phyloP scores from a whole-genome alignment of 2,113 vertebrate genomes.

The Chunga burmeisteri region DNA sequence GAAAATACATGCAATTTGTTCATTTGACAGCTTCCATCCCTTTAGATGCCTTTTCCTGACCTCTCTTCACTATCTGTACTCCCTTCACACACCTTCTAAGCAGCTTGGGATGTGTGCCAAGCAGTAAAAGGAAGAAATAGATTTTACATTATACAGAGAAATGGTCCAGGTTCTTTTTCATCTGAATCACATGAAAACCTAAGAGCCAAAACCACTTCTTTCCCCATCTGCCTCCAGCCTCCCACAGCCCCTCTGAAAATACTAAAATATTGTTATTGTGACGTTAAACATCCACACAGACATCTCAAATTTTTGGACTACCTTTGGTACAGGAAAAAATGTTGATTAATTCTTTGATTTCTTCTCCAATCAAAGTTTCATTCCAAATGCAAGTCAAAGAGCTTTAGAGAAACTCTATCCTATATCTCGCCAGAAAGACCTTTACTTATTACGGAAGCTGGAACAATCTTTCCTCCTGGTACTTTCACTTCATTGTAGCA shows the following conservation, averaged over 20 bases:
- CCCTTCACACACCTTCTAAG: not conserved
- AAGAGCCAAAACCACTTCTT: not conserved
- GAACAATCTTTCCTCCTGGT: not conserved
- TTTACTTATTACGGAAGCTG: not conserved
- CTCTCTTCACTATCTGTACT: not conserved
- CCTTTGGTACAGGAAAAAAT: not conserved
- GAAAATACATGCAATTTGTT: slow-evolving; percentile 18
- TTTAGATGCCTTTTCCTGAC: slow-evolving; percentile 28
- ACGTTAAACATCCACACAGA: not conserved
- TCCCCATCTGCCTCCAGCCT: not conserved
- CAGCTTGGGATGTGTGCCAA: not conserved
- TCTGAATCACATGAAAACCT: not conserved
- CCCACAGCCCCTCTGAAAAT: not conserved
- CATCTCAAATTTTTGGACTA: not conserved
- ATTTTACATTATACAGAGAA: not conserved
- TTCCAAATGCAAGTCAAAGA: not conserved
- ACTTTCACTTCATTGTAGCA: not conserved
- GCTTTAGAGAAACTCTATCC: not conserved
- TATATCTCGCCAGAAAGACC: not conserved
- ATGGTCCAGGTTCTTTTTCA: not conserved
- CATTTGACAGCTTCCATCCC: not conserved
- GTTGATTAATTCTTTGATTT: not conserved
- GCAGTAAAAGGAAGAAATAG: not conserved
- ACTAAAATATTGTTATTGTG: not conserved
- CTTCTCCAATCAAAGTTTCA: not conserved